Percentiles rank a stretch among this genome's conserved stretches.
Conservation (phyloP, 2,888 invertebrate genomes). For the Cephus pulcher region DNA sequence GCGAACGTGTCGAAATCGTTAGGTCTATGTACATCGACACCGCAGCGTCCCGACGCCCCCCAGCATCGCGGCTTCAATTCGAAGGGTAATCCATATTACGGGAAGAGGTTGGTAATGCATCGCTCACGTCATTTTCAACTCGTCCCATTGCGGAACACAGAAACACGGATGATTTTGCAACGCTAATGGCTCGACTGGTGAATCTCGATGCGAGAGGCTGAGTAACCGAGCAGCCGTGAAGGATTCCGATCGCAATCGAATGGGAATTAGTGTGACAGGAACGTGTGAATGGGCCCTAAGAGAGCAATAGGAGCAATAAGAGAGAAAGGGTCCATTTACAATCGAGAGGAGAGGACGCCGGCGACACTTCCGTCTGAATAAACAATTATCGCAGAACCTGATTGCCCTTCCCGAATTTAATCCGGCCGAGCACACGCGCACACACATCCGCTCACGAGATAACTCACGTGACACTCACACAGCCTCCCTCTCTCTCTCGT, state of each 20-base stretch:
- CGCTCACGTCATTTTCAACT: constrained; percentile 31
- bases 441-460: no score
- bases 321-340: no score
- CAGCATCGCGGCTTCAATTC: constrained; percentile 21
- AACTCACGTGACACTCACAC: no score
- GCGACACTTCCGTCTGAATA: not conserved
- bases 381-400: not conserved
- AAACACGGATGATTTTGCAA: not conserved
- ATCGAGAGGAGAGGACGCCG: not conserved
- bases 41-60: constrained; percentile 14
- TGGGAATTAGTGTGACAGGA: no score
- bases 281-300: no score
- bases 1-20: no score
- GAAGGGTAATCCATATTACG: constrained; percentile 43
- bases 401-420: constrained; percentile 3
- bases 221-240: no score
- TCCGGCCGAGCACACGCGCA: not conserved
- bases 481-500: no score
- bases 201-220: no score
- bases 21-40: constrained; percentile 12
- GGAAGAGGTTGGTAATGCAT: constrained; percentile 36
- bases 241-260: no score
- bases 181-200: not conserved
- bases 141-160: not conserved
- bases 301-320: no score